Conservation (phyloP, 2,888 invertebrate genomes). For the Phania funesta region DNA sequence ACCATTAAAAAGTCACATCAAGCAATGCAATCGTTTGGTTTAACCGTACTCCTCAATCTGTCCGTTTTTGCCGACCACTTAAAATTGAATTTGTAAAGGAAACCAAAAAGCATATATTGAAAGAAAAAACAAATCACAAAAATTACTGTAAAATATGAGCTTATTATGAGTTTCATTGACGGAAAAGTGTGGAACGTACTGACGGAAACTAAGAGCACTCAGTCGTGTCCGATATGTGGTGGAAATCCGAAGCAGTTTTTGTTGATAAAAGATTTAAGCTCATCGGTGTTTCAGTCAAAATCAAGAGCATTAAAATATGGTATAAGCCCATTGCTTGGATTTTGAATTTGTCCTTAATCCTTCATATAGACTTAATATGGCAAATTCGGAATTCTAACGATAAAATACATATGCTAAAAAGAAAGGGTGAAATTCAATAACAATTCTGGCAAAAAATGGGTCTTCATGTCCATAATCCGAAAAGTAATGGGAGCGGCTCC, state of each 20-base stretch:
- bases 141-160: neutral
- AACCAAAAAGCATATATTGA: neutral
- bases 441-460: neutral
- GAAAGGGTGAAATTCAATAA: neutral
- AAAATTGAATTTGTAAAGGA: constrained; percentile 25
- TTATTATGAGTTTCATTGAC: neutral
- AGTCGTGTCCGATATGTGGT: too few species aligned
- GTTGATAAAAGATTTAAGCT: too few species aligned
- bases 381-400: neutral
- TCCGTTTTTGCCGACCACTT: constrained; percentile 10
- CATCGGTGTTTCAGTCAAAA: constrained; percentile 12
- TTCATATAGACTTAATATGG: neutral
- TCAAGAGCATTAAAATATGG: neutral
- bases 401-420: neutral
- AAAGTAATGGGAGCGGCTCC: too few species aligned
- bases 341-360: neutral
- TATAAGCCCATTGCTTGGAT: neutral
- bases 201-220: neutral
- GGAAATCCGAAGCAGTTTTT: too few species aligned
- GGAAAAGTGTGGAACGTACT: neutral
- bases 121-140: neutral
- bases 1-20: constrained; percentile 15
- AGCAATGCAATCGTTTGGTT: neutral
- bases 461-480: too few species aligned
- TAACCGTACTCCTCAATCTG: constrained; percentile 7